Percentiles rank a stretch among this genome's conserved stretches.
These are phyloP conservation scores for Chaetodon trifascialis DNA, from an alignment of 2,113 vertebrate genomes.

Conservation along the genomic window DNA sequence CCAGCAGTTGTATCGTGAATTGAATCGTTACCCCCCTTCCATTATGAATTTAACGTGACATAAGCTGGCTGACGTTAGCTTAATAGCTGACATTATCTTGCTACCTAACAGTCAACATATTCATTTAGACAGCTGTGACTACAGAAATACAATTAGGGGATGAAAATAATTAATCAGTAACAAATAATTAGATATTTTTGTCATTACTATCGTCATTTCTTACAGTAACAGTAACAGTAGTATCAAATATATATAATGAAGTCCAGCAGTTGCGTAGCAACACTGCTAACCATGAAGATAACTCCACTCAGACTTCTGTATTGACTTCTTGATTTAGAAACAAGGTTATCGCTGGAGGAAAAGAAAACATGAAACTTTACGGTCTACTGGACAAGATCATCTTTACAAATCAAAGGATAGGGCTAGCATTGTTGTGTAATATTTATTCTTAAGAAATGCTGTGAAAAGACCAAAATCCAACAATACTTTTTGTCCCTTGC, in stretches of 20 bases:
- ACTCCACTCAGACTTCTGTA: neutral
- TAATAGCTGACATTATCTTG: neutral
- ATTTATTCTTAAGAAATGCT: neutral
- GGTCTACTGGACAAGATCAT: neutral
- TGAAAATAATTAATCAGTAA: neutral
- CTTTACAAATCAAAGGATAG: neutral
- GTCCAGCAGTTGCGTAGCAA: neutral
- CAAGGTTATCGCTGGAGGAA: neutral
- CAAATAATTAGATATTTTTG: neutral
- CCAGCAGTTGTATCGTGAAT: neutral
- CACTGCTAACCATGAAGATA: neutral
- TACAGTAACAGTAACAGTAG: neutral
- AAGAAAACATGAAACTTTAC: neutral
- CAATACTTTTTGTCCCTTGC: neutral
- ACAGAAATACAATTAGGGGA: neutral
- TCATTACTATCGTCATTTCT: neutral
- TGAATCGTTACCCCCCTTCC: no score
- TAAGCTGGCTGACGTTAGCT: neutral
- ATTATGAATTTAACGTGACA: neutral
- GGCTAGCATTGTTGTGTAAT: neutral
- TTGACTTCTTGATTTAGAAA: neutral
- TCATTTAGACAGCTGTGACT: neutral
- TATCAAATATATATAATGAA: neutral
- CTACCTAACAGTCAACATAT: neutral
- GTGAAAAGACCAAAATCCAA: neutral